Percentiles rank a stretch among this genome's conserved stretches.
Evolutionary conservation across 2,888 invertebrate species (phyloP).

Genomic region (Corythucha ciliata): DNA sequence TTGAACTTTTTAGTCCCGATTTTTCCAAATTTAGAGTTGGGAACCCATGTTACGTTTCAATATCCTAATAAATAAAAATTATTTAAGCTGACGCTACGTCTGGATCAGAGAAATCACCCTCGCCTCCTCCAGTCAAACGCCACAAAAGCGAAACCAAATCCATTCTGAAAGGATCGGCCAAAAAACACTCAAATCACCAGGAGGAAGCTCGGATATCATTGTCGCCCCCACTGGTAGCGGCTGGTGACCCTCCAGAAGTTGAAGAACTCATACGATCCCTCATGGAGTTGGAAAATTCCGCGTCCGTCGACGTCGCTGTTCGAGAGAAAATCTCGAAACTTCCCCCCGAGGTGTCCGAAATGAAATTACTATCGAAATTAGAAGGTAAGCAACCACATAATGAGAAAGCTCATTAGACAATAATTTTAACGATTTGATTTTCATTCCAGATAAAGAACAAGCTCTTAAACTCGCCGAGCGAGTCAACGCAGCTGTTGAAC

Average conservation of each 20-base stretch:
- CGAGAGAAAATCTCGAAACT: constrained; percentile 87
- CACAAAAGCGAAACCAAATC: too few relatives aligned
- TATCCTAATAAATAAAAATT: too few relatives aligned
- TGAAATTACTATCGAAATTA: constrained; percentile 72
- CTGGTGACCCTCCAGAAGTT: constrained; percentile 82
- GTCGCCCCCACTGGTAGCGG: constrained; percentile 47
- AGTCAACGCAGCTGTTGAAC: constrained; percentile 78
- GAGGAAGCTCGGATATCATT: not conserved
- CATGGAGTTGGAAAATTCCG: constrained; percentile 80
- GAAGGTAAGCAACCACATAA: constrained; percentile 50
- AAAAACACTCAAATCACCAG: constrained; percentile 9
- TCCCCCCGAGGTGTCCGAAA: constrained; percentile 90
- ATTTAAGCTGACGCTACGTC: too few relatives aligned
- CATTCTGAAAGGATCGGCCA: too few relatives aligned
- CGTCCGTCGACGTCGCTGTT: constrained; percentile 88
- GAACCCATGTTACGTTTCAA: too few relatives aligned
- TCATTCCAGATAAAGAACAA: constrained; percentile 64
- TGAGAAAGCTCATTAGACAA: not conserved
- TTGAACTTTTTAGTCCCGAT: too few relatives aligned
- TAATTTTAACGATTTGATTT: constrained; percentile 30
- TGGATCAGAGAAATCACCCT: too few relatives aligned
- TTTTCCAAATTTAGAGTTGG: too few relatives aligned
- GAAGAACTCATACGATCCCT: constrained; percentile 79
- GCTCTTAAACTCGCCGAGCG: constrained; percentile 67
- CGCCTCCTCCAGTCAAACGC: too few relatives aligned